phyloP scores from a whole-genome alignment of 2,113 vertebrate species.

The Emydocephalus ijimae region DNA sequence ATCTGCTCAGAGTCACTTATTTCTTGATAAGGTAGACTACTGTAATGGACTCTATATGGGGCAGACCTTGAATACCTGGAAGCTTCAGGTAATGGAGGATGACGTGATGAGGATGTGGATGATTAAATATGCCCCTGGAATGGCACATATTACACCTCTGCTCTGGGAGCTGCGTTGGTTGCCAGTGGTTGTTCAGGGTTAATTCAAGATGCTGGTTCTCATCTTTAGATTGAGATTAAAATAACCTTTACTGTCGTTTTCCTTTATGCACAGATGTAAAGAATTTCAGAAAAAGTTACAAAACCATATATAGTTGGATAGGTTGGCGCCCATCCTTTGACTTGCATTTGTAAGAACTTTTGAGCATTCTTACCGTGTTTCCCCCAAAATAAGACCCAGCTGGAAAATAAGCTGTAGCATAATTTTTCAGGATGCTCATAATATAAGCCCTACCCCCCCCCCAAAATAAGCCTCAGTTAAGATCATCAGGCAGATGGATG shows the following conservation, averaged over 20 bases:
- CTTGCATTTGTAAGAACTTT: background rate
- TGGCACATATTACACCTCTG: background rate
- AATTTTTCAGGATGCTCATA: no score
- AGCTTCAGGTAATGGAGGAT: background rate
- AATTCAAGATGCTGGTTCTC: background rate
- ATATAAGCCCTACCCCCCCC: no score
- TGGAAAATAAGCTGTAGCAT: no score
- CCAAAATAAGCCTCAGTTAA: no score
- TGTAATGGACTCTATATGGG: background rate
- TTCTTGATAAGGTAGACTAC: background rate
- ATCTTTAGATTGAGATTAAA: background rate
- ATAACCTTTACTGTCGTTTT: no score
- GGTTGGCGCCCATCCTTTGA: background rate
- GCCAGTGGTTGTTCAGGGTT: background rate
- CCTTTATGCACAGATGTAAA: background rate
- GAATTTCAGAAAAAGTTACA: constrained; percentile 21
- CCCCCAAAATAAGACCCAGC: no score
- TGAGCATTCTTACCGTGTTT: background rate
- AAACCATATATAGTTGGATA: background rate
- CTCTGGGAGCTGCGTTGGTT: background rate
- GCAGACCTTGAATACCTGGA: background rate
- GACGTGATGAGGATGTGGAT: background rate
- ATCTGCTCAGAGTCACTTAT: background rate
- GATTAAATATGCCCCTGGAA: background rate
- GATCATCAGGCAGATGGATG: no score